Conservation (phyloP, 1,140 invertebrate genomes). For the Nasonia vitripennis region DNA sequence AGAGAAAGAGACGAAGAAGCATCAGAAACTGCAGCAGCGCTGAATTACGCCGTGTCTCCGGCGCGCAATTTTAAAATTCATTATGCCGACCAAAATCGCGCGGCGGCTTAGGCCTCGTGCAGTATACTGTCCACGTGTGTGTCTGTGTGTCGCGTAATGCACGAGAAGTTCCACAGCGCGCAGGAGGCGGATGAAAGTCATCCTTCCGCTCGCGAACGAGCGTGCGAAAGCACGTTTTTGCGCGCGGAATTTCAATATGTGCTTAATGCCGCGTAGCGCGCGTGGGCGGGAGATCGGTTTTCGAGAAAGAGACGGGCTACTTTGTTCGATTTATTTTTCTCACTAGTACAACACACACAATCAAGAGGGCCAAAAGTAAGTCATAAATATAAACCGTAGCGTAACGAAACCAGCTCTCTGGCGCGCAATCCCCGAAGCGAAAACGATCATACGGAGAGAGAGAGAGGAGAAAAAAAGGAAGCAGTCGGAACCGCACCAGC, state of each 20-base stretch:
- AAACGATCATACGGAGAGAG: background rate
- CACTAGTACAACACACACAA: constrained; percentile 40
- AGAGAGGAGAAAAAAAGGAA: background rate
- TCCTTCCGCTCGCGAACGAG: constrained; percentile 17
- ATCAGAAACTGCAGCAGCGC: constrained; percentile 29
- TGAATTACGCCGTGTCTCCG: background rate
- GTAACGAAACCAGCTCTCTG: constrained; percentile 5
- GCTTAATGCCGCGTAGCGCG: constrained; percentile 6
- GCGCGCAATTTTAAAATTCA: background rate
- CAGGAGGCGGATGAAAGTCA: constrained; percentile 34
- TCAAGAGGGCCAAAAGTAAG: constrained; percentile 43
- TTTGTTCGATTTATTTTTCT: too few relatives aligned
- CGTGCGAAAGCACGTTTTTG: constrained; percentile 39
- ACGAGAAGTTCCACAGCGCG: background rate
- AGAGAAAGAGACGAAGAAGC: background rate
- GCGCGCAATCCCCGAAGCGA: background rate
- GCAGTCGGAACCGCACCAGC: background rate
- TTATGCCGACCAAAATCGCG: background rate
- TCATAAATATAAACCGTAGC: constrained; percentile 16
- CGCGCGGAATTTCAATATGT: constrained; percentile 38
- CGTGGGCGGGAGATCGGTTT: background rate
- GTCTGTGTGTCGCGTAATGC: constrained; percentile 2
- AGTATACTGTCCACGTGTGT: background rate
- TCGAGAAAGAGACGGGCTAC: too few relatives aligned
- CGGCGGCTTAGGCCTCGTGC: background rate